phyloP scores from a whole-genome alignment of 2,797 vertebrate species.

The Esox masquinongy region DNA sequence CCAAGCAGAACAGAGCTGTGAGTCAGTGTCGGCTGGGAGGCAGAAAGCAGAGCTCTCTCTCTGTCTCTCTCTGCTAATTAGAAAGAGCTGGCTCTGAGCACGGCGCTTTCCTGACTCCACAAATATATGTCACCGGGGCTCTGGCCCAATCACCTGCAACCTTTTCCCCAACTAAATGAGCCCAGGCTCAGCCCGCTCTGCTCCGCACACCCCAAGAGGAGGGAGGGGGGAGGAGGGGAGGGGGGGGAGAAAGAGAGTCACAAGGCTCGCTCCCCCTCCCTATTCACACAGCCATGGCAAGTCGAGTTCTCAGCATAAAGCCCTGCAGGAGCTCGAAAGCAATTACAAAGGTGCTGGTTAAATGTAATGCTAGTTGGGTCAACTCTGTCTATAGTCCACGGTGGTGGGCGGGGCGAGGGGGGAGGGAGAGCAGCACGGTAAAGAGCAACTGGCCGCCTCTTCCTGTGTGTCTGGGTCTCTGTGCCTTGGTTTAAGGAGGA shows the following conservation, averaged over 20 bases:
- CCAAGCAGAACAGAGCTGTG: neutral
- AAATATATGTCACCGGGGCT: constrained; percentile 55
- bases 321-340: constrained; percentile 54
- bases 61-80: constrained; percentile 50
- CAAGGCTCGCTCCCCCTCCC: constrained; percentile 56
- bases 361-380: constrained; percentile 55
- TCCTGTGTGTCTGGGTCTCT: constrained; percentile 33
- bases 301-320: constrained; percentile 53
- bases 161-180: constrained; percentile 42
- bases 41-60: constrained; percentile 32
- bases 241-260: constrained; percentile 43
- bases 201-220: constrained; percentile 22
- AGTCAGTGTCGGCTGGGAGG: constrained; percentile 41
- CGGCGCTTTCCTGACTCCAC: constrained; percentile 59
- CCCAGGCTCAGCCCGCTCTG: constrained; percentile 45
- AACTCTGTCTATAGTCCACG: constrained; percentile 53
- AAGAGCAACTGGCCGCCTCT: constrained; percentile 53
- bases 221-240: constrained; percentile 1
- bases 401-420: constrained; percentile 21
- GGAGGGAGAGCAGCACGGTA: constrained; percentile 22
- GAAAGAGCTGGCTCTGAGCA: constrained; percentile 57
- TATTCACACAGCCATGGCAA: constrained; percentile 56
- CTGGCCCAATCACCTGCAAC: constrained; percentile 65
- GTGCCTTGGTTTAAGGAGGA: constrained; percentile 45
- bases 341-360: constrained; percentile 60